Base-by-base conservation (phyloP, 2,797 vertebrate genomes). In the Intellagama lesueurii region DNA sequence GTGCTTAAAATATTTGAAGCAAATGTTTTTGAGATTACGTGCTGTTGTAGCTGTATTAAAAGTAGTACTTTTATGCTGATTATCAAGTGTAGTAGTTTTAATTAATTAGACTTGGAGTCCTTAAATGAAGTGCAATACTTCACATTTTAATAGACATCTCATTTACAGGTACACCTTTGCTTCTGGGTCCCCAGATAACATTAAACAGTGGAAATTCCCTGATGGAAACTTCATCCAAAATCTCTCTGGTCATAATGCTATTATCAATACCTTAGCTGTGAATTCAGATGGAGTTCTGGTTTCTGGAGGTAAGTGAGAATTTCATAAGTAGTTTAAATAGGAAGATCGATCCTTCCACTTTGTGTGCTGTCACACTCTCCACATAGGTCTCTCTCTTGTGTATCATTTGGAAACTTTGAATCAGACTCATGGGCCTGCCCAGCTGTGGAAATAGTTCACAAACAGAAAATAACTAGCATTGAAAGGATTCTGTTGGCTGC, bases 191-290 rank as follows among this genome's bases (percentile, higher is more conserved):
- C 99, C 99, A n/a, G 99, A 99, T 96, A 99, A 99, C 96, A 99
- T 99, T 96, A 99, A 99, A 70, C 99, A 99, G 95, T 99, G 99
- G 99, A 99, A 98, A 96, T 99, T 99, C 95, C 99, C 99, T 8
- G 99, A 99, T 86, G 99, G 99, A 94, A 98, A 96, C 94, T 99
- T 99, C 93, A 99, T 99, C 96, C 99, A 99, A 96, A 99, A 99
- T 93, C 98, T 99, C 49, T 99, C 99, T 0, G 99, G 99, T 87
- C 99, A 99, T 96, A 99, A 98, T 92, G 99, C 99, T 91, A 99
- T 99, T 88, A 99, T 99, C 96, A 99, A 99, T 96, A 99, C 99
- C 0, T 95, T 99, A 91, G 98, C 99, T 75, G 98, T 99, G 35
- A 99, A 99, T 96, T 99, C 99, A 0, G 99, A 99, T 77, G 99